Percentiles rank a stretch among this genome's conserved stretches.
Conservation (phyloP, 2,888 invertebrate genomes). For the Bugula neritina region DNA sequence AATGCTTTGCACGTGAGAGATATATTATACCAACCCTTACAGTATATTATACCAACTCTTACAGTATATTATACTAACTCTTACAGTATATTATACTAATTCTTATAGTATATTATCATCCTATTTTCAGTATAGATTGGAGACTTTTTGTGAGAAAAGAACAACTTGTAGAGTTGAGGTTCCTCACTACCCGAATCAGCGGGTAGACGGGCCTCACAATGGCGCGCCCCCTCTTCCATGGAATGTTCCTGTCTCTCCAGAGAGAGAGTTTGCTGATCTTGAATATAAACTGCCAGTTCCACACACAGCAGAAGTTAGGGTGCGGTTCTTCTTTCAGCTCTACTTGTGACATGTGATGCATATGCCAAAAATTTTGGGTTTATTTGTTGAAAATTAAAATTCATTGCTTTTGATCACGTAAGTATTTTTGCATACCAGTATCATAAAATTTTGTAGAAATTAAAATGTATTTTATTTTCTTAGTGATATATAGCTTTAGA, state of each 20-base stretch:
- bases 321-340: too few relatives aligned
- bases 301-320: constrained; percentile 56
- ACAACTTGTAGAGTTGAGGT: constrained; percentile 56
- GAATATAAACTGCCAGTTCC: constrained; percentile 55
- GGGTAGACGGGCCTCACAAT: constrained; percentile 50
- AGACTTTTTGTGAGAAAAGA: constrained; percentile 58
- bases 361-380: too few relatives aligned
- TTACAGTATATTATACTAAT: neutral
- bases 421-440: too few relatives aligned
- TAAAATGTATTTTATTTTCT: too few relatives aligned
- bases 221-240: constrained; percentile 52
- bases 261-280: constrained; percentile 53
- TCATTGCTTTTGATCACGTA: too few relatives aligned
- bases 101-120: neutral
- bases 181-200: constrained; percentile 53
- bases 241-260: constrained; percentile 54
- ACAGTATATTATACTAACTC: neutral
- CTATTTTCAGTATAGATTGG: constrained; percentile 58
- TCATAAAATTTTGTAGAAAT: too few relatives aligned
- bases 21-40: neutral
- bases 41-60: neutral
- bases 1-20: constrained; percentile 57
- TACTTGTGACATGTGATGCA: too few relatives aligned
- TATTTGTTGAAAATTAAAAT: too few relatives aligned
- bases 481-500: too few relatives aligned